Conservation (phyloP, 2,888 invertebrate genomes). For the Lepidochitona cinerea region DNA sequence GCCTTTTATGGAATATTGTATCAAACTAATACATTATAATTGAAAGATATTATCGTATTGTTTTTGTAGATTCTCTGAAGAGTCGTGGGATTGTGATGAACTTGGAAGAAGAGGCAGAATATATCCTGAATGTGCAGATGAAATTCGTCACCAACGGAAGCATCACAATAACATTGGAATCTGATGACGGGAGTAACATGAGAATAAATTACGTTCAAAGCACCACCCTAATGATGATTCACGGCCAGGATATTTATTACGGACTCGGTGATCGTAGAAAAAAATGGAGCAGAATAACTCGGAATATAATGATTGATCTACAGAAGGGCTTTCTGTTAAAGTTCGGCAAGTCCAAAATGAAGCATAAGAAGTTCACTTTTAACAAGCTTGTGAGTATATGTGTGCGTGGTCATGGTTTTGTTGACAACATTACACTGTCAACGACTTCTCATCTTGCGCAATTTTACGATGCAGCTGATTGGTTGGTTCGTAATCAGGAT, state of each 20-base stretch:
- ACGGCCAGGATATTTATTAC: conserved; percentile 84
- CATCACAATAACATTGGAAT: conserved; percentile 83
- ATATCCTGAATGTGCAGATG: conserved; percentile 78
- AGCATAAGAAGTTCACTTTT: conserved; percentile 41
- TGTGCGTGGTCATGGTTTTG: conserved; percentile 63
- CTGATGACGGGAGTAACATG: conserved; percentile 76
- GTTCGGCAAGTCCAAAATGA: conserved; percentile 44
- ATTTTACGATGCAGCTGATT: conserved; percentile 92
- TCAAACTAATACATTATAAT: too few relatives aligned
- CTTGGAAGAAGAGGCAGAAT: conserved; percentile 80
- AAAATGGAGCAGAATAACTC: conserved; percentile 83
- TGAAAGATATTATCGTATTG: conserved; percentile 9
- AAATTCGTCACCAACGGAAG: conserved; percentile 85
- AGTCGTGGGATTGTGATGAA: conserved; percentile 73
- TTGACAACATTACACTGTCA: conserved; percentile 65
- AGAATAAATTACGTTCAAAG: conserved; percentile 87
- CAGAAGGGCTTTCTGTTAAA: conserved; percentile 83
- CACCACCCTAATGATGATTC: conserved; percentile 81
- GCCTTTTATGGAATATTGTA: too few relatives aligned
- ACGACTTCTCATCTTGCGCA: conserved; percentile 90
- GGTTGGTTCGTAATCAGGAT: conserved; percentile 92
- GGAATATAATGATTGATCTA: conserved; percentile 91
- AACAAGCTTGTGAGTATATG: conserved; percentile 51
- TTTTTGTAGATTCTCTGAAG: conserved; percentile 45
- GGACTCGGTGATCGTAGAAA: conserved; percentile 77